Evolutionary conservation across 2,113 vertebrate genomes (phyloP), one percentile per base, ranked within the genome.

Genomic region (Amphilophus citrinellus): DNA sequence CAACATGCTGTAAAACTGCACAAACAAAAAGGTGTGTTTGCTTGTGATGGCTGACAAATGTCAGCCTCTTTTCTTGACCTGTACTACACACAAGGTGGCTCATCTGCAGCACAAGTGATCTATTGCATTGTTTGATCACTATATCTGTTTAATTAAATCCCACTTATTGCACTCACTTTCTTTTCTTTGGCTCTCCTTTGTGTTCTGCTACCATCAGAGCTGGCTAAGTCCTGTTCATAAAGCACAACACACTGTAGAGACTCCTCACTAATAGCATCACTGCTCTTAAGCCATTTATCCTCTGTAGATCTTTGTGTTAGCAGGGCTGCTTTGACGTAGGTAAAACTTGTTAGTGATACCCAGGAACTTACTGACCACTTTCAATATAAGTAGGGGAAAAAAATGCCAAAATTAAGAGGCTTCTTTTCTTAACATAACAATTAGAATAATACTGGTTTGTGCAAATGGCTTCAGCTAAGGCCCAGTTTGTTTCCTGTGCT

Each of bases 81-180:
- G 58, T 60, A 66, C 37, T 59, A 50, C 61, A 75, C 62, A 17
- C 9, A 20, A 84, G 83, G n/a, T 79, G 76, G 17, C 66, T 88
- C 88, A 90, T 91, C 84, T 83, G 58, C 53, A 61, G 77, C 73
- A 57, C 10, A 57, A 60, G 60, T 90, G 87, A 93, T 92, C 91
- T 86, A 80, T 65, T 82, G 80, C 82, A 84, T 91, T 91, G 88
- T 85, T 87, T 80, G 35, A 50, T 76, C 57, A 61, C 85, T 85
- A 85, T 91, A 93, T 93, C 90, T 88, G 65, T 91, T 89, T 91
- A 94, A 95, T 95, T 90, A 94, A 92, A 93, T 83, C 11, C 24
- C 84, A 91, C 84, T 75, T 92, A 95, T 92, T 93, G 62, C 77
- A 82, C 27, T 17, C n/a, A 37, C 71, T 56, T 59, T 10, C 80